Base-by-base conservation (phyloP, 1,140 invertebrate genomes). In the Drosophila trapezifrons region DNA sequence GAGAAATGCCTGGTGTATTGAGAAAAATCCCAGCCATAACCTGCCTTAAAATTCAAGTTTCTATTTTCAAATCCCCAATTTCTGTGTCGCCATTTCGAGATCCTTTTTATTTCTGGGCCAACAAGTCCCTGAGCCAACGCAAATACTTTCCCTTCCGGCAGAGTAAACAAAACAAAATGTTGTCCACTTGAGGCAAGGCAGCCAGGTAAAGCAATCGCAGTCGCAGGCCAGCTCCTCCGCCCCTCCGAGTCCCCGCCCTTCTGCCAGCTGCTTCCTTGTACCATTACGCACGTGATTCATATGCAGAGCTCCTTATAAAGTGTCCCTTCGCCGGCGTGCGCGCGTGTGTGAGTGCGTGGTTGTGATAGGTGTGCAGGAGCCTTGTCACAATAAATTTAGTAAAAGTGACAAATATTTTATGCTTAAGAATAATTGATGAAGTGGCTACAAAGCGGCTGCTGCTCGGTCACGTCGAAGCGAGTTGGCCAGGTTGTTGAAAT, bases 361-460 rank as follows among this genome's bases (percentile, higher is more conserved):
- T 56, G 57, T 78, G 80, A 66, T 79, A 82, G 79, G 79, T 82
- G 76, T 77, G 72, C 43, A 57, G 75, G 71, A 52, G 67, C 66
- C 76, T 79, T 90, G 86, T 90, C 86, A 90, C 86, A 90, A 90
- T 90, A 90, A 90, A 90, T 90, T 90, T 82, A 90, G 69, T 86
- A 90, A 90, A 90, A 90, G 86, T 90, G 86, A 90, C 86, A 90
- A 90, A 90, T 90, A 90, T 90, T 90, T 90, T 90, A 90, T 90
- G 82, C 86, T 90, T 90, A 90, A 90, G 86, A 87, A 90, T 90
- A 90, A 90, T 90, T 90, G 86, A 90, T 90, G 86, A 90, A 85
- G 86, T 85, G 82, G 82, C 82, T 86, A 81, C 81, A 86, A 81
- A 81, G 78, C 57, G 72, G 65, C 67, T 27, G 32, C n/a, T 25